Conservation (phyloP, 2,888 invertebrate genomes). For the Drosophila meridiana region DNA sequence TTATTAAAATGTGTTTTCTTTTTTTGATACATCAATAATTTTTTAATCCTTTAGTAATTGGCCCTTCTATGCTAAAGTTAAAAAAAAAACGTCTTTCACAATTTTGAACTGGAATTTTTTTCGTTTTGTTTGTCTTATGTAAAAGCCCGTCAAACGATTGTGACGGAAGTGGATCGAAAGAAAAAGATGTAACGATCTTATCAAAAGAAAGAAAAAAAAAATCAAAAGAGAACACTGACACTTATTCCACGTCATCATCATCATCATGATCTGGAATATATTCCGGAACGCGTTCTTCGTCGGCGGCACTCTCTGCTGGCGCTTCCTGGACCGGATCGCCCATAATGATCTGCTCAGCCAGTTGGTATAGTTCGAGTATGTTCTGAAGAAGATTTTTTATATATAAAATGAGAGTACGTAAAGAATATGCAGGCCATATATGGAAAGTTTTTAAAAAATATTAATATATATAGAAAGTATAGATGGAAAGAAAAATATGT, state of each 20-base stretch:
- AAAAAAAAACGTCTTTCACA: constrained; percentile 10
- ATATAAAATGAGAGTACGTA: not conserved
- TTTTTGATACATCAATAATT: constrained; percentile 24
- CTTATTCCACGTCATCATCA: constrained; percentile 25
- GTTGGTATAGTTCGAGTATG: constrained; percentile 87
- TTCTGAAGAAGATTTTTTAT: constrained; percentile 83
- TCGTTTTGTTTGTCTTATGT: not conserved
- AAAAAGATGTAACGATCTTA: constrained; percentile 16
- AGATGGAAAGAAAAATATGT: not conserved
- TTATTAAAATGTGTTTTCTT: constrained; percentile 4
- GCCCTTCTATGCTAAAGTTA: constrained; percentile 2
- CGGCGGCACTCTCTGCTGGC: constrained; percentile 25
- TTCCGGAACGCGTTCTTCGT: not conserved
- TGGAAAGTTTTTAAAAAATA: too few relatives aligned
- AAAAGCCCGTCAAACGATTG: constrained; percentile 7
- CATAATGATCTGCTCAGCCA: constrained; percentile 87
- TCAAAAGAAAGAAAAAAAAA: not conserved
- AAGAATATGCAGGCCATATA: not conserved
- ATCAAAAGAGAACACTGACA: not conserved
- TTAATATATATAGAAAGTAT: too few relatives aligned
- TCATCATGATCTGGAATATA: not conserved
- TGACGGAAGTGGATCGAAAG: constrained; percentile 10
- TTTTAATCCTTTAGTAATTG: not conserved
- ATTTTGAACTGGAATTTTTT: not conserved
- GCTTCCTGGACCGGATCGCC: constrained; percentile 80